A percentile compares a stretch with the other conserved stretches of the same genome.
Evolutionary conservation across 2,113 vertebrate genomes (phyloP).

Genomic region (Thamnaconus septentrionalis): DNA sequence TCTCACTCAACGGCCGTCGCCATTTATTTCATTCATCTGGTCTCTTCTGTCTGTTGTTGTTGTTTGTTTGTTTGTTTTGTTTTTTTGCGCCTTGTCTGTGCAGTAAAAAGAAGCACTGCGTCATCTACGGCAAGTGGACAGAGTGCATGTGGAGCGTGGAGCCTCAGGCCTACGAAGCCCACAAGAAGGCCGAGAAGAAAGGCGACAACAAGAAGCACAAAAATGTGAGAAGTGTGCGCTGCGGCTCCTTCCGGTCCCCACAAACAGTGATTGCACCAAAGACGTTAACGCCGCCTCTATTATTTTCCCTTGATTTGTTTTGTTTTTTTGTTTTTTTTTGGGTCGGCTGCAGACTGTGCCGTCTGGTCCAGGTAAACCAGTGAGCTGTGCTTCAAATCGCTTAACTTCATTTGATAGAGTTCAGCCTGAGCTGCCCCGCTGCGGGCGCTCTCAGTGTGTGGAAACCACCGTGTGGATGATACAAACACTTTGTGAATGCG

Average conservation of each 20-base stretch:
- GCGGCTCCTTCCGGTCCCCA: too few relatives aligned
- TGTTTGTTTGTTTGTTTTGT: too few relatives aligned
- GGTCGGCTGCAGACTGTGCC: slow-evolving; percentile 20
- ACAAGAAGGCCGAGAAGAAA: slow-evolving; percentile 85
- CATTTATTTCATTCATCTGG: not conserved
- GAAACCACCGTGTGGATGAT: too few relatives aligned
- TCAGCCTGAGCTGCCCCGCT: too few relatives aligned
- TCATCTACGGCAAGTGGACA: slow-evolving; percentile 98
- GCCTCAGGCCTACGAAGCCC: slow-evolving; percentile 79
- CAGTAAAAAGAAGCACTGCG: slow-evolving; percentile 91
- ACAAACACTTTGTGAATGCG: too few relatives aligned
- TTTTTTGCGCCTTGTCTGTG: not conserved
- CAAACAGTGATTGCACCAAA: too few relatives aligned
- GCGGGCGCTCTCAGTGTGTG: too few relatives aligned
- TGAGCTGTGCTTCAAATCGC: too few relatives aligned
- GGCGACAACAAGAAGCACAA: slow-evolving; percentile 73
- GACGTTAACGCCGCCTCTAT: not conserved
- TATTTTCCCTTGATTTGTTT: not conserved
- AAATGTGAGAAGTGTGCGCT: slow-evolving; percentile 41
- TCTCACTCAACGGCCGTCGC: too few relatives aligned
- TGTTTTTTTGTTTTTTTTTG: slow-evolving; percentile 2
- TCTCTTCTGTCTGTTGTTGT: not conserved
- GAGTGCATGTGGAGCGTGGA: slow-evolving; percentile 94
- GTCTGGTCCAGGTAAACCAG: not conserved
- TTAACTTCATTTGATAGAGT: too few relatives aligned